Evolutionary conservation across 2,888 invertebrate species (phyloP).

Genomic region (Pammene fasciana): DNA sequence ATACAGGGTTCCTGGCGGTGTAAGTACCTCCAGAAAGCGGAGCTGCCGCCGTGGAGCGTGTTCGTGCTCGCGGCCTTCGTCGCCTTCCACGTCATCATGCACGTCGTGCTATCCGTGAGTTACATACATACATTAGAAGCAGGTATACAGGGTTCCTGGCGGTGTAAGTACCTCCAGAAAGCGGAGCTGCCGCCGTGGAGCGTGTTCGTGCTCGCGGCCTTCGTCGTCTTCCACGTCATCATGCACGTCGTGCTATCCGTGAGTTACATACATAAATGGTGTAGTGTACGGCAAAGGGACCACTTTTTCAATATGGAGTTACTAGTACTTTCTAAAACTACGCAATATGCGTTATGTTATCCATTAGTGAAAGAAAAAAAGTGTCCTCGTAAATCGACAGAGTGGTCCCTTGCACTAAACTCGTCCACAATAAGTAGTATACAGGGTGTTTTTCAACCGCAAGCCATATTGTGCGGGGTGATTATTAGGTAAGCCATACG

Average conservation of each 20-base stretch:
- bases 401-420: no score
- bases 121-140: neutral
- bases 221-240: slow-evolving; percentile 94
- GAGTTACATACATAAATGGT: slow-evolving; percentile 54
- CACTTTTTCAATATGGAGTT: no score
- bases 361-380: no score
- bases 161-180: slow-evolving; percentile 91
- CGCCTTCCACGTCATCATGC: slow-evolving; percentile 93
- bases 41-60: slow-evolving; percentile 92
- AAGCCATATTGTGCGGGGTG: no score
- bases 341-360: no score
- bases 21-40: slow-evolving; percentile 92
- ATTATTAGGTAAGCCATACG: no score
- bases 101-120: slow-evolving; percentile 93
- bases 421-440: no score
- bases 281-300: no score
- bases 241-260: slow-evolving; percentile 94
- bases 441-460: no score
- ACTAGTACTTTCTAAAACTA: no score
- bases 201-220: slow-evolving; percentile 94
- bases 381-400: no score
- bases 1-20: slow-evolving; percentile 92
- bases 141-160: slow-evolving; percentile 86
- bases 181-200: slow-evolving; percentile 94
- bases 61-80: slow-evolving; percentile 95